Evolutionary conservation across 2,888 invertebrate species (phyloP).

Genomic region (Nasonia oneida): DNA sequence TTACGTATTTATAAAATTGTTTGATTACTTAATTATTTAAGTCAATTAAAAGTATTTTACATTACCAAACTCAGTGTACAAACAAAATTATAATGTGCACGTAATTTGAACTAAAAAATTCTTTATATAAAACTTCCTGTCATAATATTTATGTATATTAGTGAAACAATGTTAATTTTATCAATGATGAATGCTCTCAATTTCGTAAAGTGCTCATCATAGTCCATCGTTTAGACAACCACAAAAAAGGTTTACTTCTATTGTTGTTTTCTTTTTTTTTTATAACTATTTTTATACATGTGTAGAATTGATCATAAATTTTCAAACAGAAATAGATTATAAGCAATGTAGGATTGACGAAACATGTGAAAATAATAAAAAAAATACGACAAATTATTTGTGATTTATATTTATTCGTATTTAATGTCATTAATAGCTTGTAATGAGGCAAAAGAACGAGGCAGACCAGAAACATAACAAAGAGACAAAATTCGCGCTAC

Average conservation of each 20-base stretch:
- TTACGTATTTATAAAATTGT: conserved; percentile 67
- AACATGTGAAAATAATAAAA: conserved; percentile 50
- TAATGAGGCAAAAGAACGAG: conserved; percentile 72
- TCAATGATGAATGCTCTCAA: not conserved
- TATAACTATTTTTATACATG: conserved; percentile 55
- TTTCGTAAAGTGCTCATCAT: conserved; percentile 15
- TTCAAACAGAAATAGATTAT: conserved; percentile 37
- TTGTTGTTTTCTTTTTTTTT: conserved; percentile 33
- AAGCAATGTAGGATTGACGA: conserved; percentile 46
- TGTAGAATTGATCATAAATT: conserved; percentile 43
- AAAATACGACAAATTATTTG: conserved; percentile 66
- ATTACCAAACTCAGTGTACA: conserved; percentile 62
- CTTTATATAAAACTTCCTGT: conserved; percentile 19
- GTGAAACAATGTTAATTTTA: conserved; percentile 21
- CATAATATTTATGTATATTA: conserved; percentile 14
- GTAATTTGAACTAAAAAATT: conserved; percentile 34
- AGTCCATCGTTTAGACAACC: conserved; percentile 15
- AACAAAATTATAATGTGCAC: conserved; percentile 55
- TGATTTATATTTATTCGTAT: conserved; percentile 74
- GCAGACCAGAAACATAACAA: conserved; percentile 70
- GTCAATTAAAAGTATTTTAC: conserved; percentile 65
- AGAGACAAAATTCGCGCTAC: conserved; percentile 60
- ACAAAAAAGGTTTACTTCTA: conserved; percentile 35
- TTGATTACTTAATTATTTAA: conserved; percentile 68
- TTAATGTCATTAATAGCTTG: conserved; percentile 73